Evolutionary conservation across 2,113 vertebrate genomes (phyloP).

Genomic region (Phocoena phocoena): DNA sequence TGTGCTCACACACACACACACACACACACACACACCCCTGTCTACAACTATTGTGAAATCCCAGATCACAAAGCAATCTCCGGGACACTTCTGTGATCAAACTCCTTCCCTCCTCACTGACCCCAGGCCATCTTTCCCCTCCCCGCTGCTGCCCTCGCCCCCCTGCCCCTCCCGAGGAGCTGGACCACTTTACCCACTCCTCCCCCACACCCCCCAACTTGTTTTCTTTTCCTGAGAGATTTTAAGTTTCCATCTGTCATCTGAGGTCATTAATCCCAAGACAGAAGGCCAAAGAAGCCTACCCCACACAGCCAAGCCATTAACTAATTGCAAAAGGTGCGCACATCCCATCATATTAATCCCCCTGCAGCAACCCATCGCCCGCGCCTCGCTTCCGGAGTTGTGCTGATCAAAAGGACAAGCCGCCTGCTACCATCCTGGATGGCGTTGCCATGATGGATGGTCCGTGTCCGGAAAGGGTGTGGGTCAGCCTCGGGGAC

Average conservation of each 20-base stretch:
- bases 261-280: constrained; percentile 72
- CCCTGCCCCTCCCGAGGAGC: neutral
- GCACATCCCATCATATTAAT: constrained; percentile 58
- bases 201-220: neutral
- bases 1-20: neutral
- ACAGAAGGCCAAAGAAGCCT: constrained; percentile 66
- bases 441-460: constrained; percentile 60
- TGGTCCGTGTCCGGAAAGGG: constrained; percentile 30
- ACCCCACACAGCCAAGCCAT: constrained; percentile 66
- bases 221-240: constrained; percentile 60
- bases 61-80: neutral
- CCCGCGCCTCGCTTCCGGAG: constrained; percentile 19
- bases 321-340: constrained; percentile 82
- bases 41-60: neutral
- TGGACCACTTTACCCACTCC: neutral
- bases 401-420: constrained; percentile 63
- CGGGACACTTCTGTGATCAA: neutral
- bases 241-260: constrained; percentile 70
- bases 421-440: constrained; percentile 49
- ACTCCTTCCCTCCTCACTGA: neutral
- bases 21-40: neutral
- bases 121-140: neutral
- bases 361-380: constrained; percentile 15
- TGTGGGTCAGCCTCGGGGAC: constrained; percentile 41
- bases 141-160: no score